Evolutionary conservation across 2,797 vertebrate genomes (phyloP).

Genomic region (Mergus octosetaceus): DNA sequence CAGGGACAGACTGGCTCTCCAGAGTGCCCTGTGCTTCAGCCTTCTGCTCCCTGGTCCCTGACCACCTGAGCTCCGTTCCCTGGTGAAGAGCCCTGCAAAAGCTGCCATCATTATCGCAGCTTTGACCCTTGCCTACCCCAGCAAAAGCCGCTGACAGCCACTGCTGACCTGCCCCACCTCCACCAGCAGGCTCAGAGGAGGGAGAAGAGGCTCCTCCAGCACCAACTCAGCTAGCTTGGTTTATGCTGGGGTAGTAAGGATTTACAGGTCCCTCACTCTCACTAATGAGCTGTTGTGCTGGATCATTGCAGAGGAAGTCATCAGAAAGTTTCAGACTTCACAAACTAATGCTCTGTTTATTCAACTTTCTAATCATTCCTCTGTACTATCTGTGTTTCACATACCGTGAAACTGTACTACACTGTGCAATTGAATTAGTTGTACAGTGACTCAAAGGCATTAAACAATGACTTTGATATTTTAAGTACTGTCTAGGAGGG

Average conservation of each 20-base stretch:
- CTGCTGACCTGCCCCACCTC: not conserved
- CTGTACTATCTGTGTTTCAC: slow-evolving; percentile 81
- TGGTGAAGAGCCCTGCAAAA: not conserved
- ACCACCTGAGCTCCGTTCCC: not conserved
- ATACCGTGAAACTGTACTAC: slow-evolving; percentile 78
- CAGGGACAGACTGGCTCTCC: not conserved
- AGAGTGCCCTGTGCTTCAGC: not conserved
- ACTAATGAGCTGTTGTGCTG: slow-evolving; percentile 29
- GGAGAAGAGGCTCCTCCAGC: not conserved
- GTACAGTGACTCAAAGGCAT: slow-evolving; percentile 85
- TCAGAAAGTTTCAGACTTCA: slow-evolving; percentile 78
- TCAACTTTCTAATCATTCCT: slow-evolving; percentile 81
- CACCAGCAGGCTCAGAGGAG: not conserved
- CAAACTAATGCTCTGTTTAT: slow-evolving; percentile 81
- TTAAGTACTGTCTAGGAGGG: slow-evolving; percentile 85
- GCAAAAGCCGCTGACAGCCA: not conserved
- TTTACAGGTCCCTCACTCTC: not conserved
- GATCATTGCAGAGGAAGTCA: slow-evolving; percentile 74
- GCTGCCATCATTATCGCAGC: not conserved
- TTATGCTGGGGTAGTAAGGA: not conserved
- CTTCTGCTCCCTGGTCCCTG: not conserved
- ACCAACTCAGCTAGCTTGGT: not conserved
- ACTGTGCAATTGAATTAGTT: slow-evolving; percentile 84
- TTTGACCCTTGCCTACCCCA: not conserved
- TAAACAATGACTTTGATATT: slow-evolving; percentile 87